phyloP scores from a whole-genome alignment of 2,888 invertebrate species.

The Heliothis peltigera region DNA sequence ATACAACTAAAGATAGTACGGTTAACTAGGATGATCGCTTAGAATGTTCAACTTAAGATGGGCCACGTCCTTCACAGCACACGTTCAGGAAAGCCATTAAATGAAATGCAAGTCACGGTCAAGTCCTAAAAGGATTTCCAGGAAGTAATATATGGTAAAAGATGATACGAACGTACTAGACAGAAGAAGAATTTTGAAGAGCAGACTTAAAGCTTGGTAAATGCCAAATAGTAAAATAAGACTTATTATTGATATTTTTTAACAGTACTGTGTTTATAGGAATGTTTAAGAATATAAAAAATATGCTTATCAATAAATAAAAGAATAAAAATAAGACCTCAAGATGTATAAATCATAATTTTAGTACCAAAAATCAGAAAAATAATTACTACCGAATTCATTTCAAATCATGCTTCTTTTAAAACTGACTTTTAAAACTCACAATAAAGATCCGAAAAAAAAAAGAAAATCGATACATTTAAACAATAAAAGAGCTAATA shows the following conservation, averaged over 20 bases:
- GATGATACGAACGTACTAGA: not conserved
- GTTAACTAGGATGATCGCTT: constrained; percentile 18
- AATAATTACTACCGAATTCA: constrained; percentile 8
- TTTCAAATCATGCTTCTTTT: constrained; percentile 8
- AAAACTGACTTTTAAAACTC: constrained; percentile 42
- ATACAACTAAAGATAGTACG: constrained; percentile 24
- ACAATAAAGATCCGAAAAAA: constrained; percentile 67
- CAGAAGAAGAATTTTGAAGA: too few species aligned
- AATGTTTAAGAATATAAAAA: too few species aligned
- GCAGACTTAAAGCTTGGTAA: too few species aligned
- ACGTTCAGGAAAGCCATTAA: constrained; percentile 45
- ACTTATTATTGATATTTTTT: too few species aligned
- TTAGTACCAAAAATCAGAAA: not conserved
- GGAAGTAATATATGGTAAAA: constrained; percentile 10
- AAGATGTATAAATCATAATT: constrained; percentile 1
- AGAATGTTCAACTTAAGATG: constrained; percentile 29
- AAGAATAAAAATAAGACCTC: not conserved
- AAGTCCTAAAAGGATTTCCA: constrained; percentile 10
- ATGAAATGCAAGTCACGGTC: constrained; percentile 57
- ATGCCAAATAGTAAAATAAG: too few species aligned
- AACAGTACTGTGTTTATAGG: too few species aligned
- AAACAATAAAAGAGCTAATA: constrained; percentile 82
- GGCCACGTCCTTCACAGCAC: constrained; percentile 46
- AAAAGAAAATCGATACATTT: constrained; percentile 75
- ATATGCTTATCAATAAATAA: too few species aligned